phyloP scores from a whole-genome alignment of 2,888 invertebrate genomes.

The Argyresthia goedartella region DNA sequence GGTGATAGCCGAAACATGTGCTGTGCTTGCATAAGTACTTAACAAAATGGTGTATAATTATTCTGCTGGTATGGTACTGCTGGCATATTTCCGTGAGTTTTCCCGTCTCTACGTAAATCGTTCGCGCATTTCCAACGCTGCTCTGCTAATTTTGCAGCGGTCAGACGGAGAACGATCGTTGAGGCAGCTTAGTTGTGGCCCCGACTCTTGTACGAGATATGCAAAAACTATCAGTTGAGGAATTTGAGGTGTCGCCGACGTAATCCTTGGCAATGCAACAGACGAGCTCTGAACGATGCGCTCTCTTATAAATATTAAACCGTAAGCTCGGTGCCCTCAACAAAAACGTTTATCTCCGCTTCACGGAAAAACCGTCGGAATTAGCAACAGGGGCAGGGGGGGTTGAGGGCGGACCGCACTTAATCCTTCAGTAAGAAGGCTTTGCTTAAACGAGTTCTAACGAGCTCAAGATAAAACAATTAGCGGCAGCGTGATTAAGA shows the following conservation, averaged over 20 bases:
- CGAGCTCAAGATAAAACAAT: constrained; percentile 72
- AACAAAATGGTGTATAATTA: no score
- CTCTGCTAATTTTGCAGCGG: no score
- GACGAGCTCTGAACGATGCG: constrained; percentile 45
- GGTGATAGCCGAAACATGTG: no score
- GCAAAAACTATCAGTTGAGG: constrained; percentile 33
- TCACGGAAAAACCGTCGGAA: constrained; percentile 66
- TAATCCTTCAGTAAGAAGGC: constrained; percentile 72
- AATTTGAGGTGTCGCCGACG: constrained; percentile 30
- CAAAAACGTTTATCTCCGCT: constrained; percentile 69
- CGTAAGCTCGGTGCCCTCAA: constrained; percentile 43
- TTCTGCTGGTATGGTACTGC: no score
- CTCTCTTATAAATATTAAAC: constrained; percentile 66
- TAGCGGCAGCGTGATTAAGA: constrained; percentile 67
- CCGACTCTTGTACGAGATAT: background rate
- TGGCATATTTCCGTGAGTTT: no score
- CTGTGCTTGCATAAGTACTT: no score
- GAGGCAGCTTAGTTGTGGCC: no score
- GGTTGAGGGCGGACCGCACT: constrained; percentile 68
- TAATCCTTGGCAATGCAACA: constrained; percentile 51
- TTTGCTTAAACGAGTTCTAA: constrained; percentile 72
- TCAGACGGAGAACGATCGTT: no score
- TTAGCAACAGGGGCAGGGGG: constrained; percentile 54
- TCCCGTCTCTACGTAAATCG: no score
- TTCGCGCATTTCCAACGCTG: no score